phyloP scores from a whole-genome alignment of 1,140 invertebrate species.

The Drosophila bocqueti region DNA sequence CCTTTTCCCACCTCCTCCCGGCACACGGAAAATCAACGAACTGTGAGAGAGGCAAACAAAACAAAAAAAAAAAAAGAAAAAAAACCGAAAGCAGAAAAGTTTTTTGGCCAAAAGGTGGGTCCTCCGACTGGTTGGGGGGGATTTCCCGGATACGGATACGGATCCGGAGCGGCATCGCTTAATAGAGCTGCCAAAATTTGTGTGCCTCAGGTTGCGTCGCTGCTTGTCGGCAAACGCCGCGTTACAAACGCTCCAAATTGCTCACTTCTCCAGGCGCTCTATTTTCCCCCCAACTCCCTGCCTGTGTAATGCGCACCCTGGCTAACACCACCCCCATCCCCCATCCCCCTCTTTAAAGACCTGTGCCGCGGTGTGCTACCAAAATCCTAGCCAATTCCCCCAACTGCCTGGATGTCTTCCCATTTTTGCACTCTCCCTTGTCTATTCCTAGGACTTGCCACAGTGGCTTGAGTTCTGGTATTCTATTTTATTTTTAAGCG shows the following conservation, averaged over 20 bases:
- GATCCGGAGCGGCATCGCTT: conserved; percentile 59
- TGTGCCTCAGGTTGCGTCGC: conserved; percentile 67
- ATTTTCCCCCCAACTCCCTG: not conserved
- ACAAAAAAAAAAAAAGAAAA: conserved; percentile 6
- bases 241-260: conserved; percentile 77
- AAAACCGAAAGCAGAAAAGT: not conserved
- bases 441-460: conserved; percentile 31
- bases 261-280: conserved; percentile 31
- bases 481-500: not conserved
- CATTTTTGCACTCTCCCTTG: conserved; percentile 42
- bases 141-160: conserved; percentile 37
- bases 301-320: not conserved
- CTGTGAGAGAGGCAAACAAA: conserved; percentile 47
- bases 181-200: conserved; percentile 80
- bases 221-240: conserved; percentile 58
- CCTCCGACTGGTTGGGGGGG: conserved; percentile 4
- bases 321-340: not conserved
- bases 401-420: conserved; percentile 47
- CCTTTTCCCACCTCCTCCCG: conserved; percentile 13
- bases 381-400: conserved; percentile 72
- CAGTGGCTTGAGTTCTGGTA: conserved; percentile 20
- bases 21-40: conserved; percentile 28
- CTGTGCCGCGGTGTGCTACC: conserved; percentile 19
- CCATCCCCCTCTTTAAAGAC: conserved; percentile 4
- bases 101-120: conserved; percentile 37